Evolutionary conservation across 2,888 invertebrate species (phyloP), one percentile per base, ranked within the genome.

Genomic region (Schrankia costaestrigalis): DNA sequence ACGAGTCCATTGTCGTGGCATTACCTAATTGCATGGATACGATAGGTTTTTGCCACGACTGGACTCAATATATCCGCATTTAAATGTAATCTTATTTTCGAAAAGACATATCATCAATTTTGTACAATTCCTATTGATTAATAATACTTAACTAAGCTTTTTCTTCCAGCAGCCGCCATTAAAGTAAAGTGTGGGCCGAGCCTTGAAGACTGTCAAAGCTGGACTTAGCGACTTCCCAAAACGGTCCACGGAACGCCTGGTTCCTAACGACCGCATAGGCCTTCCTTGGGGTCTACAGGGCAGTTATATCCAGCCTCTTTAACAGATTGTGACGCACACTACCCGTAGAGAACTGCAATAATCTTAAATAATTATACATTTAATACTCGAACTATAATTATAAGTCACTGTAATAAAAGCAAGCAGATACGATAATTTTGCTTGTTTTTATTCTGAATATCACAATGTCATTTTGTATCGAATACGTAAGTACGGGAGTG

Each of bases 141-240:
- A 23, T 25, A 11, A 24, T 36, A 31, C 22, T 22, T 9, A 9
- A 21, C n/a, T 26, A 27, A 35, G 14, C 31, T 26, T 41, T 41
- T 40, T 46, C 38, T 47, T 50, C 23, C 80, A 78, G 72, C 79
- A 87, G 87, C 86, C 87, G 87, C 83, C 87, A 87, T 59, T 87
- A 87, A 68, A 48, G 58, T 63, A 70, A 57, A 64, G 75, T 64
- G 79, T 71, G 76, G 71, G 67, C 60, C 59, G 63, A 75, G 67
- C 59, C 69, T 60, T 80, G 67, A 74, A 74, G 74, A 74, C 74
- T 74, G 74, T 64, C 56, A 50, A 26, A 46, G 59, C 65, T 62
- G 71, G 61, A 54, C 46, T 38, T 33, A 36, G 45, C 33, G 54
- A 53, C 59, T 47, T 27, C 35, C 50, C 45, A 35, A 33, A 27